Evolutionary conservation across 92 coral and sea anemone species (phyloP).

Genomic region (Bergia sp.): DNA sequence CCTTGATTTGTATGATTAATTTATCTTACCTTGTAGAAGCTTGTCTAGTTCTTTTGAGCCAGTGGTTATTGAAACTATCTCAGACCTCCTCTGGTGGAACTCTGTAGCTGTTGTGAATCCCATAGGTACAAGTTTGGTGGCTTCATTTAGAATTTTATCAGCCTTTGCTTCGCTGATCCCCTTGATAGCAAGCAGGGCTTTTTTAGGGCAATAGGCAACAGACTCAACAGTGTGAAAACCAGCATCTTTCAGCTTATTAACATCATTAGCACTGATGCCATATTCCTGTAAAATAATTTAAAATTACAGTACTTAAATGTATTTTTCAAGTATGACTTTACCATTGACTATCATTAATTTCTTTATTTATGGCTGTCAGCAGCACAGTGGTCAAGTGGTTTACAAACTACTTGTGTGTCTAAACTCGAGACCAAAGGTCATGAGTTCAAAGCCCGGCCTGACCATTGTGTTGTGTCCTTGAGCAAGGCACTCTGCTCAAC

Average conservation of each 20-base stretch:
- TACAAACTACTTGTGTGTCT: too few relatives aligned
- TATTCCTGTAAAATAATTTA: conserved; percentile 62
- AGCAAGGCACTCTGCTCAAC: too few relatives aligned
- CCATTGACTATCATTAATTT: neutral
- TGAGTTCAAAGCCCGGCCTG: too few relatives aligned
- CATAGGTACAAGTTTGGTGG: conserved; percentile 98
- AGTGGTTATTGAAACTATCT: conserved; percentile 89
- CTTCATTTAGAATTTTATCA: conserved; percentile 92
- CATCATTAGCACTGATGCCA: conserved; percentile 97
- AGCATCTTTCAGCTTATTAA: conserved; percentile 91
- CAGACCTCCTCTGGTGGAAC: conserved; percentile 93
- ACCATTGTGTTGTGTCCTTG: too few relatives aligned
- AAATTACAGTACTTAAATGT: neutral
- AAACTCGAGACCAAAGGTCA: too few relatives aligned
- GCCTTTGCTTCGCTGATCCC: conserved; percentile 99
- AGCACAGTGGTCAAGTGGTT: too few relatives aligned
- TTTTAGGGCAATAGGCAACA: conserved; percentile 91
- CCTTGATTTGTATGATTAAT: conserved; percentile 19
- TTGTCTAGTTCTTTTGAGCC: conserved; percentile 98
- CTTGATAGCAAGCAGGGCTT: conserved; percentile 85
- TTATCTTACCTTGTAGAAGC: conserved; percentile 86
- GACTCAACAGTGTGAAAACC: conserved; percentile 93
- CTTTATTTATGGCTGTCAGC: too few relatives aligned
- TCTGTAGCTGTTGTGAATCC: conserved; percentile 99
- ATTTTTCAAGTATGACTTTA: neutral